Evolutionary conservation across 92 coral and sea anemone species (phyloP), one percentile per base, ranked within the genome.

Genomic region (Pocillopora meandrina): DNA sequence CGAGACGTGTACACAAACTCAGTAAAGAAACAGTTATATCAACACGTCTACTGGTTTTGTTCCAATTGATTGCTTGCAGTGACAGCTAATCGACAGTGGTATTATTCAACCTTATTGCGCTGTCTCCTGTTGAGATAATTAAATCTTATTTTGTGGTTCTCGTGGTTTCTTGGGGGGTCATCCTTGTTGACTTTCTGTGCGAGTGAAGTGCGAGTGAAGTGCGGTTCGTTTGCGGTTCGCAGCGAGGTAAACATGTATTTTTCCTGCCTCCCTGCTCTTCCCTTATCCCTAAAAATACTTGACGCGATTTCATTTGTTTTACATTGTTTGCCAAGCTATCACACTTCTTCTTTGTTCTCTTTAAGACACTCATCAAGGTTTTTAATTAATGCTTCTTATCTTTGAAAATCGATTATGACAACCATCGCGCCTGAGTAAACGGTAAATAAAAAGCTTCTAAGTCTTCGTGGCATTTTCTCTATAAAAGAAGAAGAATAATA

Each of bases 11-110:
- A 34, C 5, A 75, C 69, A 47, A 66, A 36, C 74, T 66, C 72
- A 60, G 76, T 36, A 84, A 65, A 66, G 82, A 65, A 77, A 84
- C 83, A 56, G 81, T 84, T 84, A 76, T 84, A 75, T 76, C 69
- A 67, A 84, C 83, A 65, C 55, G 70, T 76, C 80, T 55, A 74
- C 56, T 47, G 62, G 59, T 55, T 61, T 83, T 83, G 86, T 83
- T 61, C 56, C 72, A 35, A 63, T 61, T 61, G 80, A 83, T 83
- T 73, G 79, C 80, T 62, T 55, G 73, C 74, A 72, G 58, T 83
- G 86, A 83, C 86, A 83, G 70, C 62, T 72, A 72, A 74, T 74
- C 72, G 86, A 83, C 72, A 55, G 16, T n/a, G 19, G 71, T 55
- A 73, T 83, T 83, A 71, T 59, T 17, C 7, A 9, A 31, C 33